Evolutionary conservation across 2,888 invertebrate species (phyloP).

Genomic region (Philereme transversata): DNA sequence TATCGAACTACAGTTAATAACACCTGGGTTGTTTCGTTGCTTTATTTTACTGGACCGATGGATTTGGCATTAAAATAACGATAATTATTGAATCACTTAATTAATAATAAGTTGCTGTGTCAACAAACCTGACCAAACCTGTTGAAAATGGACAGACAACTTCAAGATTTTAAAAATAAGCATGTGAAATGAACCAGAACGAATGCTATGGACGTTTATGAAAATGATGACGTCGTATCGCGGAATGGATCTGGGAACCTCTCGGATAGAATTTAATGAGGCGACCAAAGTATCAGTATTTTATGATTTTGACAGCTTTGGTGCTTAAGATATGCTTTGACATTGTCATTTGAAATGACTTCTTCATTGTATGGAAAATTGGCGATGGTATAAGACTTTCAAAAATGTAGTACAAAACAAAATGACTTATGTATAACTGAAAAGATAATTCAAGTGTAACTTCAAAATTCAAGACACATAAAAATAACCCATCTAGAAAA

Average conservation of each 20-base stretch:
- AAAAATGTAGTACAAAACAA: too few relatives aligned
- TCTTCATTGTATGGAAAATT: neutral
- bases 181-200: conserved; percentile 16
- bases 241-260: conserved; percentile 55
- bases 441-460: too few relatives aligned
- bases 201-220: conserved; percentile 65
- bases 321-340: conserved; percentile 11
- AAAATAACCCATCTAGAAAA: too few relatives aligned
- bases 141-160: too few relatives aligned
- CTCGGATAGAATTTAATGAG: conserved; percentile 55
- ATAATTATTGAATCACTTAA: too few relatives aligned
- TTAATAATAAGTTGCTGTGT: too few relatives aligned
- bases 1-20: neutral
- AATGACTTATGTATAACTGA: too few relatives aligned
- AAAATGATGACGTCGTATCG: conserved; percentile 66
- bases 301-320: conserved; percentile 36
- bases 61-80: too few relatives aligned
- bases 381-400: neutral
- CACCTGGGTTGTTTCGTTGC: neutral
- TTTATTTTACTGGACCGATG: neutral
- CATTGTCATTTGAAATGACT: conserved; percentile 7
- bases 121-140: too few relatives aligned
- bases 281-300: conserved; percentile 39
- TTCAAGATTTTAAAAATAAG: neutral
- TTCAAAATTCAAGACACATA: too few relatives aligned